Conservation (phyloP, 2,113 vertebrate species). For the human region DNA sequence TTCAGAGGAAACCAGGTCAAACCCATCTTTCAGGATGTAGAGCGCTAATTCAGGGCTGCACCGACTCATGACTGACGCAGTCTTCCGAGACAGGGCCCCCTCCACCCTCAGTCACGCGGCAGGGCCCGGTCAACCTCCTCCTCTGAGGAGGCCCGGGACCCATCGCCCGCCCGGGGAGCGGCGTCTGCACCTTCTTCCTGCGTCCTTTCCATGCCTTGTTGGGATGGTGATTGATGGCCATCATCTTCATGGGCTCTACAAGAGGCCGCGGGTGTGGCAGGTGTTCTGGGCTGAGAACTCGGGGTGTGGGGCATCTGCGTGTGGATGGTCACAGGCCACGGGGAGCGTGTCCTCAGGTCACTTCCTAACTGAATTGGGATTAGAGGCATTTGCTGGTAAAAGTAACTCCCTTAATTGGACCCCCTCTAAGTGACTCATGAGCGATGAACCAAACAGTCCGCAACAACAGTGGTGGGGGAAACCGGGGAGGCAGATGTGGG, state of each 20-base stretch:
- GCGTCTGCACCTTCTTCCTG: not conserved
- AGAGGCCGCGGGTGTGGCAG: not conserved
- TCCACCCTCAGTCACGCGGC: not conserved
- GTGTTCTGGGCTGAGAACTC: not conserved
- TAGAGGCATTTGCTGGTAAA: not conserved
- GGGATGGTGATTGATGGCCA: too few species aligned
- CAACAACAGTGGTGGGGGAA: not conserved
- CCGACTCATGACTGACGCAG: too few species aligned
- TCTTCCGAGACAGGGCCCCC: fast-evolving
- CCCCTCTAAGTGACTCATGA: not conserved
- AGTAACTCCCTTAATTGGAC: not conserved
- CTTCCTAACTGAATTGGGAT: too few species aligned
- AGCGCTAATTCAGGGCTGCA: too few species aligned
- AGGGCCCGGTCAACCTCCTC: not conserved
- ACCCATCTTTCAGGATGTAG: not conserved
- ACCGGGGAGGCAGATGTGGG: not conserved
- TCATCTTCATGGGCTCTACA: not conserved
- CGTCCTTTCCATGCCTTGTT: not conserved
- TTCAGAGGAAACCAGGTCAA: not conserved
- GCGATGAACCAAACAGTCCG: fast-evolving
- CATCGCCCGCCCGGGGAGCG: fast-evolving
- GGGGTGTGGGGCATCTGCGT: too few species aligned
- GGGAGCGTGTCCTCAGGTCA: fast-evolving
- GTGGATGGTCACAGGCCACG: not conserved
- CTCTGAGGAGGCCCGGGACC: not conserved